Conservation (phyloP, 2,888 invertebrate genomes). For the Deroplatys truncata region DNA sequence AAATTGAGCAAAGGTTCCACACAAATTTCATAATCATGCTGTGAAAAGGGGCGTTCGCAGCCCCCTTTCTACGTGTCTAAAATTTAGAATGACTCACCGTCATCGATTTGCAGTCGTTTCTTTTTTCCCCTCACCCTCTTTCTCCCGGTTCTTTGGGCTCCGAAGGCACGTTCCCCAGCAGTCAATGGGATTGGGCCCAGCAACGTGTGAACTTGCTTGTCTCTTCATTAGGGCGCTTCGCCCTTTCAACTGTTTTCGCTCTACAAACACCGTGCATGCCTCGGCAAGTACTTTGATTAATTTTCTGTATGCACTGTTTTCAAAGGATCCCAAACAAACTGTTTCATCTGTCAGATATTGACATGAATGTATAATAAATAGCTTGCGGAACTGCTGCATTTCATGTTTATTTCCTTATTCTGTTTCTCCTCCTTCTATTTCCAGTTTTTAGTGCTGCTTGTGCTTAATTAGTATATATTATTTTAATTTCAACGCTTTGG, state of each 20-base stretch:
- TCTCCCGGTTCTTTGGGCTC: not conserved
- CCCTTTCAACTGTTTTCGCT: not conserved
- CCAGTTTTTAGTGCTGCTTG: too few species aligned
- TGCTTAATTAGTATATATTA: too few species aligned
- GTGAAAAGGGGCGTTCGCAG: slow-evolving; percentile 5
- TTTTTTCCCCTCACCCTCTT: not conserved
- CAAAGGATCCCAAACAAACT: not conserved
- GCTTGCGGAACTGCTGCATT: not conserved
- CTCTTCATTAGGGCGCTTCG: not conserved
- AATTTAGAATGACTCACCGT: slow-evolving; percentile 4
- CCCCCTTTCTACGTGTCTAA: not conserved
- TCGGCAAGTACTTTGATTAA: not conserved
- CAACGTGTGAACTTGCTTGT: not conserved
- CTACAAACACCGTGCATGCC: not conserved
- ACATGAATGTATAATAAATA: not conserved
- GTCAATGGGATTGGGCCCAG: slow-evolving; percentile 5
- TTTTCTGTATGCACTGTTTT: not conserved
- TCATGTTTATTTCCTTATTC: not conserved
- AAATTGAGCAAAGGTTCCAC: slow-evolving; percentile 22
- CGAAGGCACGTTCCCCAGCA: not conserved
- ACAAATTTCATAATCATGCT: slow-evolving; percentile 22
- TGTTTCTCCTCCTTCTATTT: not conserved
- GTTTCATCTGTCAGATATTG: not conserved
- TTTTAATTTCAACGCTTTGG: too few species aligned
- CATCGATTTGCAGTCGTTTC: slow-evolving; percentile 3